A percentile compares a stretch with the other conserved stretches of the same genome.
phyloP scores from a whole-genome alignment of 1,140 invertebrate species.

The Pachyrhynchus sulphureomaculatus region DNA sequence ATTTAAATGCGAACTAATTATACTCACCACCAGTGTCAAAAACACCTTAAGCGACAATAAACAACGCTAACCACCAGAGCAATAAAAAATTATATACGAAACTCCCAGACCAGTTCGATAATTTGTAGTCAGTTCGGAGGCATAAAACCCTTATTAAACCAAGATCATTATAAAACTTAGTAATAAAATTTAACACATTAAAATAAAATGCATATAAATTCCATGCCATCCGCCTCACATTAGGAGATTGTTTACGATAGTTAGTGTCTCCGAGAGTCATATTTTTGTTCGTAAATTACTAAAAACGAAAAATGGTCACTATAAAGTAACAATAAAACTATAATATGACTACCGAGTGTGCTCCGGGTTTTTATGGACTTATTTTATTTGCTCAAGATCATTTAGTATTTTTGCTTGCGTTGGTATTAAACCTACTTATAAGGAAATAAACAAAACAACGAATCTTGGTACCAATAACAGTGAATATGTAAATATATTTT shows the following conservation, averaged over 20 bases:
- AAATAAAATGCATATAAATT: conserved; percentile 54
- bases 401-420: background rate
- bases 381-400: conserved; percentile 10
- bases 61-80: background rate
- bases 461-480: no score
- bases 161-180: conserved; percentile 52
- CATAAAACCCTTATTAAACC: conserved; percentile 52
- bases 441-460: no score
- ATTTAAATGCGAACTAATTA: no score
- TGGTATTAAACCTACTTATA: no score
- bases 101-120: conserved; percentile 22
- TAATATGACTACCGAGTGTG: conserved; percentile 50
- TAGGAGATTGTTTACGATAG: conserved; percentile 51
- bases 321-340: conserved; percentile 51
- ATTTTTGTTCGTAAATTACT: conserved; percentile 53
- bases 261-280: conserved; percentile 49
- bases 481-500: no score
- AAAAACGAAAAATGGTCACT: conserved; percentile 46
- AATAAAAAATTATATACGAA: conserved; percentile 36
- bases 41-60: no score
- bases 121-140: conserved; percentile 45
- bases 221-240: conserved; percentile 51
- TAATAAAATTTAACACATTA: conserved; percentile 54
- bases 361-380: conserved; percentile 21
- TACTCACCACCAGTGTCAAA: no score